Base-by-base conservation (phyloP, 2,797 vertebrate species). In the Catharus ustulatus region DNA sequence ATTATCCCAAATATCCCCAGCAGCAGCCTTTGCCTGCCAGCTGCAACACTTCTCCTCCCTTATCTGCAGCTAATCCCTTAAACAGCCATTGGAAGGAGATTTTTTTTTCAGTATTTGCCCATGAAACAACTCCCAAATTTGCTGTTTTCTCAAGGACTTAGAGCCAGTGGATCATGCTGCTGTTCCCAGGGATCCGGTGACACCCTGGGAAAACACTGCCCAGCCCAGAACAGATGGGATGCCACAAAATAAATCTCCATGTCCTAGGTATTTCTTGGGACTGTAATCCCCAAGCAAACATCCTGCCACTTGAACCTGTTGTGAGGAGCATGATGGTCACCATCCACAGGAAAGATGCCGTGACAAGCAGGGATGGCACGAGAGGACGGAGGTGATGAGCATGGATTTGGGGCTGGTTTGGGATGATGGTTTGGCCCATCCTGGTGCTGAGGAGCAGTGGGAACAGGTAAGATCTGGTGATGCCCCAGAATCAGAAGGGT, bases 261-360 rank as follows among this genome's bases (percentile, higher is more conserved):
- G 94, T 77, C 11, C 0, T 58, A 82, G 89, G 79, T 88, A 68
- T 95, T 95, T 96, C 96, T 97, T 71, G 76, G 87, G 84, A 66
- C 87, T 94, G 52, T 97, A 98, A 97, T 97, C 94, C 95, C 80
- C 2, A 15, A 96, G 94, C 87, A 98, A 97, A 97, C 94, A 97
- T 94, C 89, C 80, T 94, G 72, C 59, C 80, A 46, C 96, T 97
- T 93, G 97, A 97, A 96, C 92, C 97, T 81, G 15, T 57, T 81
- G 66, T 45, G 43, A 2, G 2, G 20, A 45, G 9, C 34, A 19
- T 7, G 63, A 58, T 38, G 66, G 45, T 48, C 88, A 67, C 69
- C 32, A 26, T 54, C 22, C 29, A 23, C 64, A 83, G 38, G n/a
- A 74, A 84, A 77, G 29, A 43, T 32, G 24, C 15, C 0, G 0